Base-by-base conservation (phyloP, 1,140 invertebrate genomes). In the Aricia agestis region DNA sequence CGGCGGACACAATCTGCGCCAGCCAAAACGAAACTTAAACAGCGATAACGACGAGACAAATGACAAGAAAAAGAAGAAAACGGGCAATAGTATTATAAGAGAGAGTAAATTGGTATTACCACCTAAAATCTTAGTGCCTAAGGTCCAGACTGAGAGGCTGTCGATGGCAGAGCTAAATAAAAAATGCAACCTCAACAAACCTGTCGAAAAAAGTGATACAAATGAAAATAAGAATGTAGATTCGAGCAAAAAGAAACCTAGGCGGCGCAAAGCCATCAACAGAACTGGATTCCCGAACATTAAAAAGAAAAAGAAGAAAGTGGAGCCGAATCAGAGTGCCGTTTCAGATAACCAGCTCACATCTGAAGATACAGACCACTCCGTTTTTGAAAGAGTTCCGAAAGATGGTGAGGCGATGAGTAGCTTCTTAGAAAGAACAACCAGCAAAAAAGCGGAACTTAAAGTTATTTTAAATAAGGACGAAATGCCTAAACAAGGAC, bases 261-360 rank as follows among this genome's bases (percentile, higher is more conserved):
- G 95, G 71, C 93, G 96, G 68, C 94, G 96, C 67, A 95, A 97
- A 86, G 93, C 95, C 6, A 95, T 96, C 13, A 98, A 98, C 84
- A 93, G 96, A 76, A 98, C 97, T 11, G 97, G 97, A 7, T 98
- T 98, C 87, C 97, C 97, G 0, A 96, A 94, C 17, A 92, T 96
- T 17, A 96, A 97, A 77, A 96, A 95, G 77, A 98, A 97, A 83
- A 97, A 97, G 82, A 96, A 96, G 79, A 96, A 95, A 84, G 77
- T 87, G 69, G 90, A 92, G 73, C 76, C 79, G 31, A 82, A 72
- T 70, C 65, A 79, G 42, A 82, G 76, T 67, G 71, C 81, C 19
- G 79, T 78, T 59, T 89, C 87, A 36, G 91, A 92, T 58, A 87
- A 78, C 73, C 79, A 87, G 72, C 72, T 88, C 25, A 86, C 84